Conservation (phyloP, 2,113 vertebrate species). For the Hepsetus odoe region DNA sequence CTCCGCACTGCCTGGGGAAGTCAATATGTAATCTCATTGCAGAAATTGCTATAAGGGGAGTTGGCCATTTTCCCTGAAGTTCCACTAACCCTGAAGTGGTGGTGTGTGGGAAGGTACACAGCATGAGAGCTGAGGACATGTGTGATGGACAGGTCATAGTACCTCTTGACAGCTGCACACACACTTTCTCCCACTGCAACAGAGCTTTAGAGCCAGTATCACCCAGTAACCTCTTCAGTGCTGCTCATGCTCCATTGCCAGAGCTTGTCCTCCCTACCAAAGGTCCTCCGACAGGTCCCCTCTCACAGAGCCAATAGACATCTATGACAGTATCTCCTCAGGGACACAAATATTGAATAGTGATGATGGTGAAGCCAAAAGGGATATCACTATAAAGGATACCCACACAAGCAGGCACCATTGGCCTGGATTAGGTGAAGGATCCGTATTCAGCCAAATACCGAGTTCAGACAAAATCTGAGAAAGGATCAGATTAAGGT, state of each 20-base stretch:
- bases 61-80: neutral
- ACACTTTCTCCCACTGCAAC: slow-evolving; percentile 1
- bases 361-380: neutral
- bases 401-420: neutral
- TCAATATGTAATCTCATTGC: slow-evolving; percentile 37
- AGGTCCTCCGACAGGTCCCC: neutral
- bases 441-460: no score
- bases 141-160: slow-evolving; percentile 15
- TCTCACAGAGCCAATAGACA: slow-evolving; percentile 12
- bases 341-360: slow-evolving; percentile 10
- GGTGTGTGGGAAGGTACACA: neutral
- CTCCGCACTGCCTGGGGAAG: slow-evolving; percentile 9
- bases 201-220: slow-evolving; percentile 1
- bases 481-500: no score
- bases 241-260: neutral
- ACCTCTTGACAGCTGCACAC: slow-evolving; percentile 26
- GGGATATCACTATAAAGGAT: neutral
- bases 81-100: neutral
- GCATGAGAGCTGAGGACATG: neutral
- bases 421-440: neutral
- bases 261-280: neutral
- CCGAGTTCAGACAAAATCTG: no score
- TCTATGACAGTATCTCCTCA: slow-evolving; percentile 1
- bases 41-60: slow-evolving; percentile 34
- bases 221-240: slow-evolving; percentile 9